Percentiles rank a stretch among this genome's conserved stretches.
Conservation (phyloP, 1,140 invertebrate genomes). For the Caenorhabditis tropicalis region DNA sequence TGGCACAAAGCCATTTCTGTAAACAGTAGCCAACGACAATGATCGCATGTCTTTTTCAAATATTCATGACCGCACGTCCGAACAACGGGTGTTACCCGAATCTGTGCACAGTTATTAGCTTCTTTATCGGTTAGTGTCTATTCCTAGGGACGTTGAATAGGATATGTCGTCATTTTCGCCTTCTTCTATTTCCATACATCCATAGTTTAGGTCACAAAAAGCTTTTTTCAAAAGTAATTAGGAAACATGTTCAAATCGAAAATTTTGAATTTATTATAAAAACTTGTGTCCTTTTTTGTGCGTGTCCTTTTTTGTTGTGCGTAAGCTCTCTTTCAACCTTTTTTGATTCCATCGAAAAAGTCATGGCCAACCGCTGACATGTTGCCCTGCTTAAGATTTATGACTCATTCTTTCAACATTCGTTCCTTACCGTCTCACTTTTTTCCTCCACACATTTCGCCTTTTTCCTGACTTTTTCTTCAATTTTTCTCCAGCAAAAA, state of each 20-base stretch:
- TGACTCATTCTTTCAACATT: slow-evolving; percentile 41
- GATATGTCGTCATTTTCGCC: not conserved
- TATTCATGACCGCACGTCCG: slow-evolving; percentile 7
- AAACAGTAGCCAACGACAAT: not conserved
- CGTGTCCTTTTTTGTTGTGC: not conserved
- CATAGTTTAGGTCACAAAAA: not conserved
- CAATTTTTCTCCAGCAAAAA: not conserved
- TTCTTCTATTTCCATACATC: not conserved
- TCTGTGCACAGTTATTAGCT: slow-evolving; percentile 7
- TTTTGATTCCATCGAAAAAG: not conserved
- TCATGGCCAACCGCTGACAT: not conserved
- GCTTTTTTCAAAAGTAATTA: too few species aligned
- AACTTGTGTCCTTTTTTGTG: not conserved
- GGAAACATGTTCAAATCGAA: too few species aligned
- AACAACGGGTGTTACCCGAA: not conserved
- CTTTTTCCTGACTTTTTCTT: not conserved
- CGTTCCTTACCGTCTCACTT: not conserved
- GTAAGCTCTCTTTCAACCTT: not conserved
- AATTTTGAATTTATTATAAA: not conserved
- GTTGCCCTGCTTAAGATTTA: slow-evolving; percentile 10
- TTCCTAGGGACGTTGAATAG: not conserved
- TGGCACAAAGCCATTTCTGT: not conserved
- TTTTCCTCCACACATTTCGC: not conserved
- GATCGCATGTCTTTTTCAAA: slow-evolving; percentile 38
- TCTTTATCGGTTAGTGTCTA: slow-evolving; percentile 14